Evolutionary conservation across 2,888 invertebrate genomes (phyloP), one percentile per base, ranked within the genome.

Genomic region (Marronus borbonicus): DNA sequence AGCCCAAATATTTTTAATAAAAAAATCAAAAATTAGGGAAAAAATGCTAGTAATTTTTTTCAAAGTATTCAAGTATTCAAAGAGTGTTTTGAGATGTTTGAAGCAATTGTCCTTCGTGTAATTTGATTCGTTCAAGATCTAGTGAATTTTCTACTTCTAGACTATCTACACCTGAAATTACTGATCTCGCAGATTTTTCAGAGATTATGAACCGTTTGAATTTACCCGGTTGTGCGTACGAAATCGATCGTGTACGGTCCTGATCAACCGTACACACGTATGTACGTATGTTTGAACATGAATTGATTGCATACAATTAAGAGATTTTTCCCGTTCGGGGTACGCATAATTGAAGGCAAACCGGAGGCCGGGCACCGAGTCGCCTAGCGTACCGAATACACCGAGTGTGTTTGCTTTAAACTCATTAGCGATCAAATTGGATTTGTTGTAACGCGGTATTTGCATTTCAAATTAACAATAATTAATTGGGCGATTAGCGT

Each of bases 391-490:
- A 83, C 84, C 84, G 82, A 84, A 81, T 83, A 82, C 83, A 81
- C 77, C 76, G 77, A 50, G 82, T 80, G 83, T 87, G 86, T 87
- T 87, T 88, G 87, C 85, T 85, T 84, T 86, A 85, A 86, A 86
- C 86, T 87, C 86, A 87, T 88, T 88, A 87, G 85, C 83, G 84
- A 84, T 86, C 85, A 84, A 85, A 86, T 85, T 83, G 85, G 87
- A 87, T 87, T 87, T 87, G 86, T 86, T 86, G 86, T 86, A 87
- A 87, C 87, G 85, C 83, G 84, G 86, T 87, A 87, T 88, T 88
- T 88, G 85, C 87, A 84, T 85, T 87, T 85, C 87, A 85, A 88
- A 88, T 88, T 87, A 88, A 86, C 87, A 86, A 88, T 88, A 87
- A 88, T 87, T 87, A 88, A 88, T 88, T 86, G 87, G 85, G 83